A percentile compares a stretch with the other conserved stretches of the same genome.
These are phyloP conservation scores for Theocolax elegans DNA, from an alignment of 1,140 invertebrate species.

Conservation along the genomic window DNA sequence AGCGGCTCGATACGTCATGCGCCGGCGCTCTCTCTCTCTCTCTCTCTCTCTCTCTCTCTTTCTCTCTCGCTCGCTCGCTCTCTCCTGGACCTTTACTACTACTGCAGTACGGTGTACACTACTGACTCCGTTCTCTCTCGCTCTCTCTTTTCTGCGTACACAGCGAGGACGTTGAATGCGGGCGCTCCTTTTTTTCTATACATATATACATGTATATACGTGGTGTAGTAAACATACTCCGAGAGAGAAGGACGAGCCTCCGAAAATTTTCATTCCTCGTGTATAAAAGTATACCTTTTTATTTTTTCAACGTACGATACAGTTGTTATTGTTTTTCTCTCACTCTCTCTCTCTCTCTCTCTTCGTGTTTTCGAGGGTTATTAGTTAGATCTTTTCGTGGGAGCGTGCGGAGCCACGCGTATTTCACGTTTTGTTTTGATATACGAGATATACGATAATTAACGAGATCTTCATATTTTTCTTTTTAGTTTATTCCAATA, in stretches of 20 bases:
- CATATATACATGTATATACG: no score
- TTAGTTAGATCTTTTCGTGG: no score
- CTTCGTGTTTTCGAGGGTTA: no score
- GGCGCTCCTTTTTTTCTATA: conserved; percentile 1
- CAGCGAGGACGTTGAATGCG: background rate
- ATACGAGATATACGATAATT: no score
- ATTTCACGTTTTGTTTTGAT: no score
- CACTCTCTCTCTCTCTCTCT: no score
- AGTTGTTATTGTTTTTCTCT: no score
- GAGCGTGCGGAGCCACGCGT: no score
- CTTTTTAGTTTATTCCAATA: no score
- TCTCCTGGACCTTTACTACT: background rate
- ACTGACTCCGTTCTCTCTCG: background rate
- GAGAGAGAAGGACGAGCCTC: conserved; percentile 44
- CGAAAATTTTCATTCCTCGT: conserved; percentile 8
- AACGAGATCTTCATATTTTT: no score
- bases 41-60: background rate
- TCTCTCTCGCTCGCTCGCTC: background rate
- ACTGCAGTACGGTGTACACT: background rate
- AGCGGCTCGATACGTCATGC: conserved; percentile 61
- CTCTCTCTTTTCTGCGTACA: background rate
- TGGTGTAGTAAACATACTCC: background rate
- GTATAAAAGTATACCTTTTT: no score
- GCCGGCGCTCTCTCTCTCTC: background rate
- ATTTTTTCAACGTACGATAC: no score